These are phyloP conservation scores for Myrmophylax atrothorax DNA, from an alignment of 2,113 vertebrate genomes.

Conservation along the genomic window DNA sequence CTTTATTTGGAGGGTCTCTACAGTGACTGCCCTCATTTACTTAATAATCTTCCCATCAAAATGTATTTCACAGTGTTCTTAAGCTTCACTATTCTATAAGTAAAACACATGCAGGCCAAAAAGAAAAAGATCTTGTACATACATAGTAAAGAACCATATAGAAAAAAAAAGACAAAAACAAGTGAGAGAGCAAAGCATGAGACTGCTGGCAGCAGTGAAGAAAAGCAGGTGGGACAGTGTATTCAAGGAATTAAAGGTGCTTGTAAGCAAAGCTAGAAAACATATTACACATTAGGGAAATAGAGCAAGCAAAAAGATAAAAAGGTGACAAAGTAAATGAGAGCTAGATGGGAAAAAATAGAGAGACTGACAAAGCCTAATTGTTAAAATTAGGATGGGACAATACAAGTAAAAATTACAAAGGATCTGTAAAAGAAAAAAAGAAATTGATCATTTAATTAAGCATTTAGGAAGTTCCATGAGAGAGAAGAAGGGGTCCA, in stretches of 20 bases:
- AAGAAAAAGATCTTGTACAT: background rate
- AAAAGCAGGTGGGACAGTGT: background rate
- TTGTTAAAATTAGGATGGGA: background rate
- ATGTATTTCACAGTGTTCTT: background rate
- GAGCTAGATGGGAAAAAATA: background rate
- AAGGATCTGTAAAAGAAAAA: background rate
- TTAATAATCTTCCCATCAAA: background rate
- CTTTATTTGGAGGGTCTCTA: background rate
- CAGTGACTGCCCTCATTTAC: background rate
- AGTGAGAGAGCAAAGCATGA: background rate
- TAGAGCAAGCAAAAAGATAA: background rate
- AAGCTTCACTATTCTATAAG: background rate
- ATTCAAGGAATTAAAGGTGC: background rate
- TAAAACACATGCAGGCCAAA: background rate
- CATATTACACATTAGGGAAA: background rate
- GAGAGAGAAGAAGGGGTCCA: background rate
- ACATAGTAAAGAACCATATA: background rate
- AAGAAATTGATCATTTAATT: background rate
- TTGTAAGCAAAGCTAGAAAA: background rate
- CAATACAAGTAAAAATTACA: background rate
- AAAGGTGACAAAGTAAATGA: background rate
- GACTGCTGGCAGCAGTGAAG: background rate
- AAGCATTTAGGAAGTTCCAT: background rate
- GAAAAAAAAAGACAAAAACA: background rate
- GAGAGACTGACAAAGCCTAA: background rate